These are phyloP conservation scores for Riptortus pedestris DNA, from an alignment of 1,140 invertebrate genomes.

Conservation along the genomic window DNA sequence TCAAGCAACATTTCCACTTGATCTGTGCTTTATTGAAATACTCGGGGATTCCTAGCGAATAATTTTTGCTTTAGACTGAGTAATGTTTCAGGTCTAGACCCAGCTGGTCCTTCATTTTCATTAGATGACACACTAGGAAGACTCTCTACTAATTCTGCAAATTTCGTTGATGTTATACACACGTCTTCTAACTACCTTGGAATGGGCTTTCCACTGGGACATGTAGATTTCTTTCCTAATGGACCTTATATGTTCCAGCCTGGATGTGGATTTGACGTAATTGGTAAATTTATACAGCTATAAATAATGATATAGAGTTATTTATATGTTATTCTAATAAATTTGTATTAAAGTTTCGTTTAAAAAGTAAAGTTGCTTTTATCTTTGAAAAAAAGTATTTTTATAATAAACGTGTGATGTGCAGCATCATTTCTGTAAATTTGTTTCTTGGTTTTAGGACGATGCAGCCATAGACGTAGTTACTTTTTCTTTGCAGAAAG, in stretches of 20 bases:
- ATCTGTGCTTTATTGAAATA: too few species aligned
- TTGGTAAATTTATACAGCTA: conserved; percentile 10
- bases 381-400: too few species aligned
- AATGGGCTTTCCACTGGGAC: conserved; percentile 45
- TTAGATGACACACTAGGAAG: conserved; percentile 41
- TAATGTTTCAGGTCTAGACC: conserved; percentile 52
- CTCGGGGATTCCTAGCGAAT: too few species aligned
- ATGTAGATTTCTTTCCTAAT: conserved; percentile 72
- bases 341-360: too few species aligned
- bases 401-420: too few species aligned
- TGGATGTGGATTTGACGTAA: conserved; percentile 38
- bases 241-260: conserved; percentile 48
- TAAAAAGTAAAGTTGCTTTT: too few species aligned
- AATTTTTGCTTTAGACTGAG: too few species aligned
- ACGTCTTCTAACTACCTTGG: conserved; percentile 49
- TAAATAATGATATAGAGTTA: too few species aligned
- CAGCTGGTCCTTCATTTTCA: conserved; percentile 56
- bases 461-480: not conserved
- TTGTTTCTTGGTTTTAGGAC: not conserved
- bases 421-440: too few species aligned
- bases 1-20: too few species aligned
- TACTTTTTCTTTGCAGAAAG: not conserved
- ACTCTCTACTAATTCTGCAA: conserved; percentile 51
- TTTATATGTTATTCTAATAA: too few species aligned
- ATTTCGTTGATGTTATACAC: conserved; percentile 63